Conservation (phyloP, 2,888 invertebrate species). For the Leucozona laternaria region DNA sequence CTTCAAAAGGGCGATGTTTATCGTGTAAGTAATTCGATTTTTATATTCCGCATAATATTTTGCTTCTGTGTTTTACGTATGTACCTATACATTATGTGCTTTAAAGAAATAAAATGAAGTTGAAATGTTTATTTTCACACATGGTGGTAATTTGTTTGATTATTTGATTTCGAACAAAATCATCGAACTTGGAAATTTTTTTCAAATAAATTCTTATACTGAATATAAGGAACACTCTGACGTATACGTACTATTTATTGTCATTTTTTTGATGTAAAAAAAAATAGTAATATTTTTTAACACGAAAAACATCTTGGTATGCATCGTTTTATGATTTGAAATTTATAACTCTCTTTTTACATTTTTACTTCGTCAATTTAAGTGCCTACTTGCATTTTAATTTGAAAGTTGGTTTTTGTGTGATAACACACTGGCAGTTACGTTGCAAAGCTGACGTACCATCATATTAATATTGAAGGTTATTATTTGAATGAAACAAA, state of each 20-base stretch:
- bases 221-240: not conserved
- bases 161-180: slow-evolving; percentile 7
- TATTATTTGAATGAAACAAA: too few species aligned
- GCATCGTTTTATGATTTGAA: not conserved
- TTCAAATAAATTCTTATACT: not conserved
- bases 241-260: slow-evolving; percentile 23
- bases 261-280: not conserved
- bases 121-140: slow-evolving; percentile 52
- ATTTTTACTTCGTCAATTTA: not conserved
- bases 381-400: not conserved
- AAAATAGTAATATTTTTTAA: not conserved
- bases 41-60: slow-evolving; percentile 19
- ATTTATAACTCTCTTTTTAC: not conserved
- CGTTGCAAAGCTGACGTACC: too few species aligned
- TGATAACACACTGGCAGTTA: too few species aligned
- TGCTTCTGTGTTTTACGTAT: not conserved
- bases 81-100: too few species aligned
- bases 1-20: slow-evolving; percentile 25
- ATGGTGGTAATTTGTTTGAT: slow-evolving; percentile 5
- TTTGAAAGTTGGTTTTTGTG: too few species aligned
- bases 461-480: too few species aligned
- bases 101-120: slow-evolving; percentile 17
- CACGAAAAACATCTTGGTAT: not conserved
- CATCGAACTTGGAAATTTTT: not conserved
- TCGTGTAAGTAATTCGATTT: slow-evolving; percentile 51